Conservation (phyloP, 2,888 invertebrate genomes). For the Himalopsyche tibetana region DNA sequence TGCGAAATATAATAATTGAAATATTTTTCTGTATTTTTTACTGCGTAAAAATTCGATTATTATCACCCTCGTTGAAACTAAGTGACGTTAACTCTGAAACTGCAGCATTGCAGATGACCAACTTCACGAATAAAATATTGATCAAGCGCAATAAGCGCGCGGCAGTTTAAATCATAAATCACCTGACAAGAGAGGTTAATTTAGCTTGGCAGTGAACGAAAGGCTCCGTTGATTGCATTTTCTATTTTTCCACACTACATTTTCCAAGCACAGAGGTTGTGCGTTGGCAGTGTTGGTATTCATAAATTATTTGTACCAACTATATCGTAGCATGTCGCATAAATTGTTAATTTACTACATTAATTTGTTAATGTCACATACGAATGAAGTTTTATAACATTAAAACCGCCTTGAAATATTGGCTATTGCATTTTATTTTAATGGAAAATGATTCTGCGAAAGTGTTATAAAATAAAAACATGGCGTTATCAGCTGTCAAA, state of each 20-base stretch:
- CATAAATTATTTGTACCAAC: not conserved
- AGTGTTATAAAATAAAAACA: not conserved
- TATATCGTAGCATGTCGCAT: not conserved
- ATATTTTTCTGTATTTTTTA: no score
- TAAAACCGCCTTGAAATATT: not conserved
- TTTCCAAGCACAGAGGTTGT: not conserved
- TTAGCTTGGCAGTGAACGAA: not conserved
- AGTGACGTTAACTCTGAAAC: not conserved
- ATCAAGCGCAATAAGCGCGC: not conserved
- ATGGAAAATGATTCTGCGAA: constrained; percentile 18
- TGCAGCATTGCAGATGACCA: not conserved
- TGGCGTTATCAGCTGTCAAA: constrained; percentile 41
- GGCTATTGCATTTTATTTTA: not conserved
- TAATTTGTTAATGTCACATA: not conserved
- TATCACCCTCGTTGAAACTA: not conserved
- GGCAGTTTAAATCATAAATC: not conserved
- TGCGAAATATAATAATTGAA: no score
- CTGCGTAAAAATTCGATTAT: no score
- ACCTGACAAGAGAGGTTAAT: not conserved
- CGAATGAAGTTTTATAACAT: not conserved
- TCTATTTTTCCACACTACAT: not conserved
- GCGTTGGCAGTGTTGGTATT: constrained; percentile 23
- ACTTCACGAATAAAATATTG: not conserved
- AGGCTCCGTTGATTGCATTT: not conserved
- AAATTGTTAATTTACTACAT: not conserved